Evolutionary conservation across 2,113 vertebrate species (phyloP).

Genomic region (Apteryx mantelli): DNA sequence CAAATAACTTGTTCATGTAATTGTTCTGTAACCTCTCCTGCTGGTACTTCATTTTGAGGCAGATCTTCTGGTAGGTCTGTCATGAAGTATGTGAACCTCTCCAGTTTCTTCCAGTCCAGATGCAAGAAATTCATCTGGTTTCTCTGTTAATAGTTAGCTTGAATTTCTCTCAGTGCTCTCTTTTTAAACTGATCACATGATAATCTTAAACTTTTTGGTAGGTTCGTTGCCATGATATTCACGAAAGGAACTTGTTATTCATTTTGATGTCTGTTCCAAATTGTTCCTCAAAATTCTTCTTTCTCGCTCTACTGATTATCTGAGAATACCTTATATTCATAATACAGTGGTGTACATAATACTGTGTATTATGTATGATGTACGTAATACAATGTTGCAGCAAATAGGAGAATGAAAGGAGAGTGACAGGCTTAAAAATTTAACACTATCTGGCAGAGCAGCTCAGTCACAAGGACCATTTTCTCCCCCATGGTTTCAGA

Average conservation of each 20-base stretch:
- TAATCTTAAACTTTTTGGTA: neutral
- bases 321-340: neutral
- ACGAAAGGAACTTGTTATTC: too few relatives aligned
- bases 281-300: too few relatives aligned
- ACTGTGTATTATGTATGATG: too few relatives aligned
- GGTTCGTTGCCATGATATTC: too few relatives aligned
- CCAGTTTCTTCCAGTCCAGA: neutral
- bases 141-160: neutral
- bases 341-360: too few relatives aligned
- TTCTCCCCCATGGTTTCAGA: neutral
- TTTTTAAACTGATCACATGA: neutral
- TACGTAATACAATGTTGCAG: neutral
- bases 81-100: neutral
- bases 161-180: neutral
- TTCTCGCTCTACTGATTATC: neutral
- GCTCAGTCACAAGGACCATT: neutral
- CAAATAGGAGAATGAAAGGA: neutral
- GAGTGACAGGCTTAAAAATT: neutral
- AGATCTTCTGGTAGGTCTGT: neutral
- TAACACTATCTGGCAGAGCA: neutral
- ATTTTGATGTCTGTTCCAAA: too few relatives aligned
- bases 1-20: neutral
- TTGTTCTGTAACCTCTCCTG: neutral
- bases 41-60: neutral
- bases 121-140: neutral